Evolutionary conservation across 2,113 vertebrate genomes (phyloP), one percentile per base, ranked within the genome.

Genomic region (Indicator indicator): DNA sequence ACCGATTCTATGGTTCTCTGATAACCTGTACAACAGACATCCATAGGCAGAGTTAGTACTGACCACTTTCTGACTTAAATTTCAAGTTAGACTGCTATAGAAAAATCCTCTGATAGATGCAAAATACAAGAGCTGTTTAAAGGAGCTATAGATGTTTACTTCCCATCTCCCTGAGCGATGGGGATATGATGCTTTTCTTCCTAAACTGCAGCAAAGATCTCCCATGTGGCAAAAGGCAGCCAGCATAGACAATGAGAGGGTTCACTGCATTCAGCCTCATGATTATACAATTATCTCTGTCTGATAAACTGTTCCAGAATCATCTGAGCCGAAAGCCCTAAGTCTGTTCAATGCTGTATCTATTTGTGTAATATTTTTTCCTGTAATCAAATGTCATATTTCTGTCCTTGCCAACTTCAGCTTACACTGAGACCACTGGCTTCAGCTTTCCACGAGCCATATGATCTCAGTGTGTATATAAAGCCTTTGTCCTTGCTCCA

Each of bases 101-200:
- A 88, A 69, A 86, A 69, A 86, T 63, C 19, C 40, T 46, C 21
- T 50, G 58, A 84, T 14, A 11, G 70, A 24, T 94, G 70, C 87
- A 86, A 56, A 95, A 79, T 54, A 48, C 54, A 83, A 9, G 24
- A 90, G 69, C 58, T 85, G n/a, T 42, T 93, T 95, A 67, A 52
- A 89, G 62, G 16, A 91, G 52, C 36, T 56, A 33, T 59, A 48
- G 54, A 86, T 46, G 67, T 72, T 81, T 88, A 32, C 56, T 83
- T 83, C 46, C 73, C 38, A 28, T 75, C 79, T 92, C 83, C 84
- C 81, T 89, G 62, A 92, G 58, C 67, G 59, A 81, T 26, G 38
- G 68, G 86, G 63, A 86, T 83, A 72, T 33, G 86, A 94, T 74
- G 65, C 71, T 42, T 97, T 90, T 68, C 64, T 90, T 86, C 38